Conservation (phyloP, 1,140 invertebrate genomes). For the Limonius californicus region DNA sequence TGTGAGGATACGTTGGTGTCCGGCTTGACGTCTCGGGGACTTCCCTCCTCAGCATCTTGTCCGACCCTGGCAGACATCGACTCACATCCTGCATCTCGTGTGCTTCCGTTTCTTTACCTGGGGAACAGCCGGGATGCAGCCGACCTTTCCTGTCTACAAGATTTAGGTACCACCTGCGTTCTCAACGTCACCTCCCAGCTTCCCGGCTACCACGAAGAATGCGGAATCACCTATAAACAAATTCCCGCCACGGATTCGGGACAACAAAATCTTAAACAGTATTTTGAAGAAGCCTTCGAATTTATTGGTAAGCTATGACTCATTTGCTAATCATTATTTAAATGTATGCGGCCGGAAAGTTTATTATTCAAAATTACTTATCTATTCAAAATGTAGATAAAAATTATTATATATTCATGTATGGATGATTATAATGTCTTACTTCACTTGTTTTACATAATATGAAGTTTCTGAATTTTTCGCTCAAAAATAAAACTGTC, state of each 20-base stretch:
- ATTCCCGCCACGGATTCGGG: slow-evolving; percentile 81
- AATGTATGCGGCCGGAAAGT: neutral
- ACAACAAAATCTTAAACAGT: slow-evolving; percentile 87
- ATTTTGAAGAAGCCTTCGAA: slow-evolving; percentile 86
- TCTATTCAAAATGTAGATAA: no score
- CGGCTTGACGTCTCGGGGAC: slow-evolving; percentile 36
- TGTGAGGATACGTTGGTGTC: slow-evolving; percentile 59
- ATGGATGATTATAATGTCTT: no score
- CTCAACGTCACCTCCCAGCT: slow-evolving; percentile 81
- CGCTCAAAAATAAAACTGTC: no score
- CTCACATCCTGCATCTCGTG: slow-evolving; percentile 71
- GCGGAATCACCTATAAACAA: slow-evolving; percentile 74
- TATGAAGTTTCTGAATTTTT: no score
- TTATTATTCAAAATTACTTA: neutral
- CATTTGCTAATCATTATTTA: neutral
- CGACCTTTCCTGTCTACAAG: slow-evolving; percentile 64
- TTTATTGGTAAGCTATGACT: slow-evolving; percentile 76
- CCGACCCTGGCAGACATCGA: slow-evolving; percentile 61
- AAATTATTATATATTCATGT: no score
- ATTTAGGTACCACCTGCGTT: slow-evolving; percentile 68
- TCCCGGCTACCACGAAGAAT: slow-evolving; percentile 65
- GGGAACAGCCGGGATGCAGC: slow-evolving; percentile 82
- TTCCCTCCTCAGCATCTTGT: slow-evolving; percentile 43
- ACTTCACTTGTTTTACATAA: no score
- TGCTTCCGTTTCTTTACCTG: slow-evolving; percentile 83